Conservation (phyloP, 2,113 vertebrate species). For the Sylvilagus bachmani region DNA sequence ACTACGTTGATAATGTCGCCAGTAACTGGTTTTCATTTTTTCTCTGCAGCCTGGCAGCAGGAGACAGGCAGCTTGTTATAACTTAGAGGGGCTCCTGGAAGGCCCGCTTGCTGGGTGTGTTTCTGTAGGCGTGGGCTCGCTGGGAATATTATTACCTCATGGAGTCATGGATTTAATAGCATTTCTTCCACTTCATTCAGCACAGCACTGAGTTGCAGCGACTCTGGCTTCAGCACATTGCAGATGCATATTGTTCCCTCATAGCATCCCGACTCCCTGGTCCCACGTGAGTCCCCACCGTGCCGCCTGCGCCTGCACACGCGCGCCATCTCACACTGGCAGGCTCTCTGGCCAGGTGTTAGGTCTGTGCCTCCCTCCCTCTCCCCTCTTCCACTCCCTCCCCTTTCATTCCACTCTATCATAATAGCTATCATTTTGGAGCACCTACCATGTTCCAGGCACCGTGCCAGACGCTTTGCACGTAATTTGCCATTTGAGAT, state of each 20-base stretch:
- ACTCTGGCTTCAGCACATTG: constrained; percentile 66
- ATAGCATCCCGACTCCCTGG: not conserved
- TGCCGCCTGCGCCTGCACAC: not conserved
- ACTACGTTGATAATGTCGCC: constrained; percentile 76
- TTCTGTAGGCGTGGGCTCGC: constrained; percentile 85
- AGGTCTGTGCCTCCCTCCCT: not conserved
- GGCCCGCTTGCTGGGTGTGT: constrained; percentile 79
- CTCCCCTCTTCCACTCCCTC: no score
- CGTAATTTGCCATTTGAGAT: constrained; percentile 41
- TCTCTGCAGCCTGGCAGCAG: constrained; percentile 73
- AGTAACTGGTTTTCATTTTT: constrained; percentile 80
- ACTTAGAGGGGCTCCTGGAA: constrained; percentile 81
- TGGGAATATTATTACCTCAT: constrained; percentile 84
- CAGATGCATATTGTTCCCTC: constrained; percentile 56
- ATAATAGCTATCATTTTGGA: not conserved
- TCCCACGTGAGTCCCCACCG: constrained; percentile 17
- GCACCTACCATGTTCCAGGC: constrained; percentile 50
- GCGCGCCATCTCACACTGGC: not conserved
- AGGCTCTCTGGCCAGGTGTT: not conserved
- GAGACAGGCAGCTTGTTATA: constrained; percentile 69
- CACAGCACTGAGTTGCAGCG: constrained; percentile 78
- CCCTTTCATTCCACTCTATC: not conserved
- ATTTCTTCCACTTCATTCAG: constrained; percentile 84
- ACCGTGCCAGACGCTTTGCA: not conserved
- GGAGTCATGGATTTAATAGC: constrained; percentile 81